phyloP scores from a whole-genome alignment of 2,797 vertebrate species.

The Scarus forsteni region DNA sequence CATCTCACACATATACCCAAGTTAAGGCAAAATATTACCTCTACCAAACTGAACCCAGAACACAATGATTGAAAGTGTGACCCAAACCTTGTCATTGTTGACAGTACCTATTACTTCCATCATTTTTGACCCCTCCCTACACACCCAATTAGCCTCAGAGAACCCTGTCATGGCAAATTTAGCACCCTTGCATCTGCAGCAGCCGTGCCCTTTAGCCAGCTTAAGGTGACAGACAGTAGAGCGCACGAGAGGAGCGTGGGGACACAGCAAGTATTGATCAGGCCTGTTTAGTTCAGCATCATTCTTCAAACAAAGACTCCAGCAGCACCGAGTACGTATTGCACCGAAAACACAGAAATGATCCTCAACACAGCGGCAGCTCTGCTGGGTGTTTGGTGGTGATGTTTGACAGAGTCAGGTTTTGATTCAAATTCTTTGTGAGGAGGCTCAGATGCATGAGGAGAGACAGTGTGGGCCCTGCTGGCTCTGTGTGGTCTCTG shows the following conservation, averaged over 20 bases:
- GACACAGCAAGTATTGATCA: slow-evolving; percentile 35
- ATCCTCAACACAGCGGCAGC: slow-evolving; percentile 9
- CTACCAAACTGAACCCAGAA: too few relatives aligned
- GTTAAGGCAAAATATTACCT: too few relatives aligned
- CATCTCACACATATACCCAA: too few relatives aligned
- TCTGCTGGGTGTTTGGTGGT: slow-evolving; percentile 3
- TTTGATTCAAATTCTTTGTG: slow-evolving; percentile 16
- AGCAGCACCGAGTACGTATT: slow-evolving; percentile 17
- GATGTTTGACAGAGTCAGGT: background rate
- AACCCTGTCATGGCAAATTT: slow-evolving; percentile 54
- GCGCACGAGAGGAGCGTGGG: slow-evolving; percentile 31
- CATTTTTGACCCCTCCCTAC: slow-evolving; percentile 7
- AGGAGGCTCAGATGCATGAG: slow-evolving; percentile 17
- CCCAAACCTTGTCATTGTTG: background rate
- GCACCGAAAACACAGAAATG: slow-evolving; percentile 26
- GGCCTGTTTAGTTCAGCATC: slow-evolving; percentile 30
- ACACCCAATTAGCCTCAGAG: slow-evolving; percentile 53
- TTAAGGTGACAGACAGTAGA: slow-evolving; percentile 51
- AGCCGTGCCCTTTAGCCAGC: slow-evolving; percentile 56
- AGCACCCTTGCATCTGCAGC: slow-evolving; percentile 45
- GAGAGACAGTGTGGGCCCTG: slow-evolving; percentile 30
- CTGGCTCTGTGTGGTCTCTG: slow-evolving; percentile 20
- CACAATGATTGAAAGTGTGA: background rate
- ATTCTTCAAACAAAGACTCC: slow-evolving; percentile 22
- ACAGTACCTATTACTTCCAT: slow-evolving; percentile 10